These are phyloP conservation scores for Tinea semifulvella DNA, from an alignment of 2,888 invertebrate species.

Conservation along the genomic window DNA sequence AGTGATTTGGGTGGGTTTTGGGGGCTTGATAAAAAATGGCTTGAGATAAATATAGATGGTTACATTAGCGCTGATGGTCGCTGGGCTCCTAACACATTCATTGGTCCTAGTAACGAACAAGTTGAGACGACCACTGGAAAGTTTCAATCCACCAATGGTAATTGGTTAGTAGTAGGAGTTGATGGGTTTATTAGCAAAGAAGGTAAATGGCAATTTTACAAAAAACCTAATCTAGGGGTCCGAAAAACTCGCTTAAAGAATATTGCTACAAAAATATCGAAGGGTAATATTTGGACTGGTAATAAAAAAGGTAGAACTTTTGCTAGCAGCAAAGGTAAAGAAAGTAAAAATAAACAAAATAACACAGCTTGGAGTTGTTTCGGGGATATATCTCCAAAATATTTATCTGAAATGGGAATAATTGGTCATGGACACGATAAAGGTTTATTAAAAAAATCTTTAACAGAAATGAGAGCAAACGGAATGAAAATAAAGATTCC, in stretches of 20 bases:
- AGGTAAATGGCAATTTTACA: conserved; percentile 43
- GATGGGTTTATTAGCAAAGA: conserved; percentile 46
- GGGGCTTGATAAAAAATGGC: conserved; percentile 45
- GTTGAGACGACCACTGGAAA: conserved; percentile 44
- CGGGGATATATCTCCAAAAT: conserved; percentile 37
- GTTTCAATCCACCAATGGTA: conserved; percentile 37
- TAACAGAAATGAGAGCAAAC: conserved; percentile 35
- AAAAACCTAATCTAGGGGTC: conserved; percentile 17
- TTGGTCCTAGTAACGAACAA: conserved; percentile 42
- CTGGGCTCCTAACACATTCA: conserved; percentile 47
- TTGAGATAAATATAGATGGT: conserved; percentile 51
- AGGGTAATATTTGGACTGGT: conserved; percentile 17
- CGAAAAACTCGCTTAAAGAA: not conserved
- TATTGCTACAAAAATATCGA: not conserved
- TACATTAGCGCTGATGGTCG: conserved; percentile 44
- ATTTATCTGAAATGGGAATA: conserved; percentile 48
- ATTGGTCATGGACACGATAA: conserved; percentile 50
- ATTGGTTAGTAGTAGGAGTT: conserved; percentile 44
- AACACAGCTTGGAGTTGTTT: conserved; percentile 52
- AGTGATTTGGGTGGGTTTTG: conserved; percentile 60
- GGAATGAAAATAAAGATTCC: conserved; percentile 42
- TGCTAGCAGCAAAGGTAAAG: too few species aligned
- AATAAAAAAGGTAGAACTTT: conserved; percentile 28
- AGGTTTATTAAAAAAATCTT: conserved; percentile 33
- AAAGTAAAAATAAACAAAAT: not conserved